Base-by-base conservation (phyloP, 2,888 invertebrate species). In the Stictocephala bisonia region DNA sequence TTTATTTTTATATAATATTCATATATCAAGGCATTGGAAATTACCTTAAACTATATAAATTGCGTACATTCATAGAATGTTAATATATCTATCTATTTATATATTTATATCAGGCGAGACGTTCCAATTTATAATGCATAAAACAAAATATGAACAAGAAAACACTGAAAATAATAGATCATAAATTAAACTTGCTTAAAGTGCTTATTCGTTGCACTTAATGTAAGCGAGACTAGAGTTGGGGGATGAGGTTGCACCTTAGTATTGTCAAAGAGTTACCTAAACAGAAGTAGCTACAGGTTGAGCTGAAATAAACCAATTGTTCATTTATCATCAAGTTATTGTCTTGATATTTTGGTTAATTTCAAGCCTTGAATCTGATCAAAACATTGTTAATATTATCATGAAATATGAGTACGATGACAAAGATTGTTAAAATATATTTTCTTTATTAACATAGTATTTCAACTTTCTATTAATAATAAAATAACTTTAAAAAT, bases 61-160 rank as follows among this genome's bases (percentile, higher is more conserved):
- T 69, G 69, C 69, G 53, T 69, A 69, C 69, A 69, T 69, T 69
- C 69, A 69, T 56, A 69, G 69, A 69, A 69, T 69, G 69, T 69
- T 69, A 69, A 40, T 40, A 69, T 60, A 60, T 60, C 60, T 60
- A 60, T 40, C 60, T 60, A 60, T 60, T 31, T 60, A 60, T 22
- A 35, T 60, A 60, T 60, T 60, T 60, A 60, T 60, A 60, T n/a
- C n/a, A n/a, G 40, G 40, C 40, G 20, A 22, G 15, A 60, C 27
- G 40, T 60, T 40, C 31, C 40, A 40, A 60, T 60, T 22, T 60
- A 60, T 40, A 60, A 60, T 22, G 60, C 60, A 60, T 40, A 56
- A 56, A 40, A 60, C 60, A 35, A 60, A 31, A 40, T 60, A 40
- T 35, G 24, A 35, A 60, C 40, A 60, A 22, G 22, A 20, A 20